A percentile compares a stretch with the other conserved stretches of the same genome.
Conservation (phyloP, 2,113 vertebrate species). For the Peromyscus leucopus region DNA sequence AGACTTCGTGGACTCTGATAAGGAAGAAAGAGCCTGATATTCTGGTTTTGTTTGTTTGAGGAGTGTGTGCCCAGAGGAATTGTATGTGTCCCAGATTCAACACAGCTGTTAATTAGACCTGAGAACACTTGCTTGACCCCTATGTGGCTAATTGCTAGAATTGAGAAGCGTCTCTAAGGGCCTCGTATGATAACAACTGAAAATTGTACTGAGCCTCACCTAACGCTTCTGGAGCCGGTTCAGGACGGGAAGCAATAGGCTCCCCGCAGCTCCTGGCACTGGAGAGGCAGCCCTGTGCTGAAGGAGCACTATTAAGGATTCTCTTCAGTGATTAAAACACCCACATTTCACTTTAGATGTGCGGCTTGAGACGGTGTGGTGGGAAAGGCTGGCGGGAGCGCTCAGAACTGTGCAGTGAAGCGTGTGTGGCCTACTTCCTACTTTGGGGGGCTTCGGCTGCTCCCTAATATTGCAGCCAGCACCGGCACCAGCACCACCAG, state of each 20-base stretch:
- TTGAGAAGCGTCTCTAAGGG: conserved; percentile 80
- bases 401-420: not conserved
- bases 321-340: conserved; percentile 82
- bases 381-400: conserved; percentile 33
- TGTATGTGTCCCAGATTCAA: conserved; percentile 83
- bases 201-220: conserved; percentile 83
- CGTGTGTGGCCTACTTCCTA: conserved; percentile 74
- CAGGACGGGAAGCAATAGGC: conserved; percentile 73
- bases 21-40: conserved; percentile 76
- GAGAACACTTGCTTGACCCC: conserved; percentile 83
- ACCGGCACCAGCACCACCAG: not conserved
- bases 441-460: not conserved
- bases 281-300: conserved; percentile 71
- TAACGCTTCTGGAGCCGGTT: conserved; percentile 74
- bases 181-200: conserved; percentile 81
- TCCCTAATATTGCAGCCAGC: not conserved
- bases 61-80: conserved; percentile 77
- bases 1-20: conserved; percentile 59
- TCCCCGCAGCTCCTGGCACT: conserved; percentile 72
- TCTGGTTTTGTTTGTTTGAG: conserved; percentile 80
- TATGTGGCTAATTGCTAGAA: conserved; percentile 84
- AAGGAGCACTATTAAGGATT: conserved; percentile 77
- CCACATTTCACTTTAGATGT: conserved; percentile 80
- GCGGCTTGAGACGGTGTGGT: conserved; percentile 67
- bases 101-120: conserved; percentile 86